Conservation (phyloP, 1,140 invertebrate genomes). For the Fopius arisanus region DNA sequence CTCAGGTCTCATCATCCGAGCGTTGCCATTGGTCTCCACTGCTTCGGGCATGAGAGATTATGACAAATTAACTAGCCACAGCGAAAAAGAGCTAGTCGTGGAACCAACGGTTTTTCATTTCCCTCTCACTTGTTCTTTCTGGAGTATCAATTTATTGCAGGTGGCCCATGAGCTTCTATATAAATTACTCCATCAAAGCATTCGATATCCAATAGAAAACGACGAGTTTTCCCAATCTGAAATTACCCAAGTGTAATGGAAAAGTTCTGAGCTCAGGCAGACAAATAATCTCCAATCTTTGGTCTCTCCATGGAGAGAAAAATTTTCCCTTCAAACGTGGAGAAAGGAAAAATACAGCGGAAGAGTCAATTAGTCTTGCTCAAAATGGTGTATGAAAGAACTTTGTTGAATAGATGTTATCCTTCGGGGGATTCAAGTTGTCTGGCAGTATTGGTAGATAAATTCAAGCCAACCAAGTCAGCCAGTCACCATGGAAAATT, state of each 20-base stretch:
- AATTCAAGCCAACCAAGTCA: neutral
- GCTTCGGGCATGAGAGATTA: neutral
- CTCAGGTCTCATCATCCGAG: neutral
- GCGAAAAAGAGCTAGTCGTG: neutral
- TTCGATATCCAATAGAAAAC: neutral
- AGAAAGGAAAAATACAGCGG: neutral
- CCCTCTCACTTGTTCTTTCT: neutral
- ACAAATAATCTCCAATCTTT: neutral
- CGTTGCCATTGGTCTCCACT: neutral
- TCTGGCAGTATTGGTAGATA: conserved; percentile 3
- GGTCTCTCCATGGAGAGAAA: neutral
- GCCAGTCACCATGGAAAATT: conserved; percentile 1
- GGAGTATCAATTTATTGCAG: neutral
- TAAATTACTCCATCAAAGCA: neutral
- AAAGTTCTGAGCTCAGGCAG: conserved; percentile 31
- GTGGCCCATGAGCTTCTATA: neutral
- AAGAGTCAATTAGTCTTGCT: conserved; percentile 2
- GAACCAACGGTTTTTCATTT: neutral
- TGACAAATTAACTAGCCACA: neutral
- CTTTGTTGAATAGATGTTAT: neutral
- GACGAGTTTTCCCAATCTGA: neutral
- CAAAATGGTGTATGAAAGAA: neutral
- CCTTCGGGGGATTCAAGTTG: neutral
- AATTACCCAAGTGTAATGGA: conserved; percentile 28
- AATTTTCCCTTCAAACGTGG: neutral